Percentiles rank a stretch among this genome's conserved stretches.
phyloP scores from a whole-genome alignment of 2,888 invertebrate species.

The Drosophila neoperkinsi region DNA sequence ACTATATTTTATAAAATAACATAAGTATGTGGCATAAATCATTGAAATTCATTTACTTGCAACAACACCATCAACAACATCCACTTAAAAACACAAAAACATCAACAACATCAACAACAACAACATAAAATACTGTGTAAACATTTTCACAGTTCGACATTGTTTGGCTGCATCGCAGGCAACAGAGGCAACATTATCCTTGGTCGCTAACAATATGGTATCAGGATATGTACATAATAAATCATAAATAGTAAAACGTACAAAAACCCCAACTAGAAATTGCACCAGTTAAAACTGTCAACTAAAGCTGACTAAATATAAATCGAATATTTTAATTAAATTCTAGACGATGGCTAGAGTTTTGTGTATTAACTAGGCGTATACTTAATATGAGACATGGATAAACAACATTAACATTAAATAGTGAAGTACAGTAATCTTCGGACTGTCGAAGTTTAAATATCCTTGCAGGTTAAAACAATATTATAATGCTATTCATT shows the following conservation, averaged over 20 bases:
- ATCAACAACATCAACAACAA: slow-evolving; percentile 37
- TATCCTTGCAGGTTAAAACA: slow-evolving; percentile 10
- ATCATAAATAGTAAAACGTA: slow-evolving; percentile 12
- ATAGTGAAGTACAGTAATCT: not conserved
- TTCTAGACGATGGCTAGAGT: slow-evolving; percentile 23
- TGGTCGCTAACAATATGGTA: slow-evolving; percentile 85
- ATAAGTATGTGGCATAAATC: slow-evolving; percentile 32
- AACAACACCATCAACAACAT: slow-evolving; percentile 29
- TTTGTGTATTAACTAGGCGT: slow-evolving; percentile 29
- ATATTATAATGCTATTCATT: not conserved
- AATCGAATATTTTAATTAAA: not conserved
- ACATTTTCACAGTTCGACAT: slow-evolving; percentile 83
- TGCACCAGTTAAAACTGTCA: slow-evolving; percentile 31
- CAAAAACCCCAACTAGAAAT: slow-evolving; percentile 11
- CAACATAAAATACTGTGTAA: slow-evolving; percentile 48
- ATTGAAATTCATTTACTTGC: slow-evolving; percentile 37
- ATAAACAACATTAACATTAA: not conserved
- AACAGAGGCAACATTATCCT: slow-evolving; percentile 83
- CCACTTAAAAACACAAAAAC: slow-evolving; percentile 25
- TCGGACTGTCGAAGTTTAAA: slow-evolving; percentile 3
- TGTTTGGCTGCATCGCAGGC: slow-evolving; percentile 84
- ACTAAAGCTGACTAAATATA: not conserved
- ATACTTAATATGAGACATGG: slow-evolving; percentile 31
- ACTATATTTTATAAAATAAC: slow-evolving; percentile 17
- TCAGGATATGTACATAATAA: slow-evolving; percentile 61